Evolutionary conservation across 2,797 vertebrate genomes (phyloP), one percentile per base, ranked within the genome.

Genomic region (Lagocephalus sceleratus): DNA sequence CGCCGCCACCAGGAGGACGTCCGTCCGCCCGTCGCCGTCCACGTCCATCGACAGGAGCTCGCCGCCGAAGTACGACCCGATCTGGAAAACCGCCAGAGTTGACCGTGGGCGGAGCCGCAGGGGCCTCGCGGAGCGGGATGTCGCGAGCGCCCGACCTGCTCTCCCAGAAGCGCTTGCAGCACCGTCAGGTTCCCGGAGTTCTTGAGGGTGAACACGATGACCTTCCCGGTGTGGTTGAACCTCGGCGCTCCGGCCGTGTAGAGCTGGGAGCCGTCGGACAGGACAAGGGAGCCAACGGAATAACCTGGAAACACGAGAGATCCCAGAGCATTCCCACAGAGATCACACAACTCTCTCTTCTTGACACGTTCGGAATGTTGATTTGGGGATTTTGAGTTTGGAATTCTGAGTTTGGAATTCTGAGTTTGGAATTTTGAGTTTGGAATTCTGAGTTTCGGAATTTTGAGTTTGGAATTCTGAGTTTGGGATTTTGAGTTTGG

Each of bases 211-310:
- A 98, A 99, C 23, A 97, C 61, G 57, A 99, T 93, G 48, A 94
- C 94, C 54, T 99, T 99, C 29, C 97, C 97, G 0, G 94, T 98
- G 84, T 99, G 97, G 90, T 99, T 99, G 88, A 98, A 99, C 15
- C 97, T 87, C 5, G 97, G 97, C 0, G 97, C 97, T 77, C 97
- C 97, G 0, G 95, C 91, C 0, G 97, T 87, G 0, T 96, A 96
- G 29, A 97, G 79, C 50, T 92, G 88, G 39, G 84, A 75, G 0
- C 76, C 90, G 1, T 80, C 54, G 14, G 90, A 84, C 2, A 92
- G 92, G 10, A 93, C 44, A 8, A 98, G 83, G 0, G 95, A 97
- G 0, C 93, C 94, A 63, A 99, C 91, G 0, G 95, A 94, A 85
- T 99, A 99, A 41, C 97, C 96, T 98, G 87, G 2, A 35, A 42